phyloP scores from a whole-genome alignment of 1,140 invertebrate genomes.

The Sarcophaga bullata region DNA sequence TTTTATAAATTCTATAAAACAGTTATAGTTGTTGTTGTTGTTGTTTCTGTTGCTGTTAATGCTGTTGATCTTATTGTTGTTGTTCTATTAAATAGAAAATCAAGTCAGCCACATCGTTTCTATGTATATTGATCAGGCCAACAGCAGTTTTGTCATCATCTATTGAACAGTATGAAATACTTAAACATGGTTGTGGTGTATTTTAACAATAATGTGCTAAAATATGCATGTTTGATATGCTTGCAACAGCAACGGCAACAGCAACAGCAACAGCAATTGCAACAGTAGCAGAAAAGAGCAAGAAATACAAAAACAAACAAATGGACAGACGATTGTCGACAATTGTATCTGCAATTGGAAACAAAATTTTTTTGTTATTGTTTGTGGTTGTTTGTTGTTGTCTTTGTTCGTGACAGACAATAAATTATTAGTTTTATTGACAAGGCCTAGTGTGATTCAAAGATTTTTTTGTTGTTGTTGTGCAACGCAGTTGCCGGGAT shows the following conservation, averaged over 20 bases:
- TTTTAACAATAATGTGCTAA: conserved; percentile 30
- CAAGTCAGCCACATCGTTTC: not conserved
- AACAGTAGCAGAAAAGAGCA: too few species aligned
- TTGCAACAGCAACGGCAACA: not conserved
- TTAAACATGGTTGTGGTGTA: not conserved
- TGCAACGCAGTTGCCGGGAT: not conserved
- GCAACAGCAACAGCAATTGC: too few species aligned
- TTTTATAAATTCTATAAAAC: not conserved
- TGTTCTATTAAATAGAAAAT: too few species aligned
- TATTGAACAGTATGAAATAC: not conserved
- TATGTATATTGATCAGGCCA: not conserved
- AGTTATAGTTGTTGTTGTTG: too few species aligned
- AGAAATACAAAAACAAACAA: too few species aligned
- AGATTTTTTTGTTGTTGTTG: not conserved
- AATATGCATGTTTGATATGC: conserved; percentile 26
- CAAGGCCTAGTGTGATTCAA: not conserved
- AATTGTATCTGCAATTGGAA: too few species aligned
- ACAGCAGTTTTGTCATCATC: too few species aligned
- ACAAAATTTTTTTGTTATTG: not conserved
- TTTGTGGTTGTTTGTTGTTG: too few species aligned
- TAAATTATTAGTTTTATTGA: conserved; percentile 36
- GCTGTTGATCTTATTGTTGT: too few species aligned
- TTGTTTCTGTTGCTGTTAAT: too few species aligned
- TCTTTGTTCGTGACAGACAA: too few species aligned
- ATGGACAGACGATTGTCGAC: too few species aligned